These are phyloP conservation scores for Cliona cf. orientalis DNA, from an alignment of 37 sponge, comb jelly and placozoan genomes.

Conservation along the genomic window DNA sequence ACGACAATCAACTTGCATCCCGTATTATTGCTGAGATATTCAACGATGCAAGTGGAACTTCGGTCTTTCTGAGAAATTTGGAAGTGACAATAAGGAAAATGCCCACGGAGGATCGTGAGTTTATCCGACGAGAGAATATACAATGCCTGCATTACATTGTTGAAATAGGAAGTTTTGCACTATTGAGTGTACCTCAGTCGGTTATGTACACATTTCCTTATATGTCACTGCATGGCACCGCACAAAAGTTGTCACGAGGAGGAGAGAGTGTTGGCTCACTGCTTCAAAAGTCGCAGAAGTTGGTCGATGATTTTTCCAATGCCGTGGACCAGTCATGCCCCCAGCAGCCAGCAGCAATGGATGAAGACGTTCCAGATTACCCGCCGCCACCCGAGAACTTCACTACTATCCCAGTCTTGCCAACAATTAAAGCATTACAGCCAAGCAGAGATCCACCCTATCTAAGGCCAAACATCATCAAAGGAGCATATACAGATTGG, in stretches of 20 bases:
- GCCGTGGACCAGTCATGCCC: no score
- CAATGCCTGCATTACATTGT: slow-evolving; percentile 22
- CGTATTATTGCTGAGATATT: slow-evolving; percentile 31
- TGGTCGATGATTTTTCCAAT: background rate
- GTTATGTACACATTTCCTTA: slow-evolving; percentile 18
- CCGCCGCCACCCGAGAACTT: slow-evolving; percentile 43
- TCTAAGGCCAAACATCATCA: slow-evolving; percentile 52
- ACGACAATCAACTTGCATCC: slow-evolving; percentile 10
- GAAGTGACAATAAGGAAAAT: slow-evolving; percentile 27
- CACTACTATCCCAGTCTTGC: slow-evolving; percentile 38
- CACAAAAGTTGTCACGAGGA: background rate
- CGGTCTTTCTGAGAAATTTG: slow-evolving; percentile 16
- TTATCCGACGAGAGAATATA: slow-evolving; percentile 30
- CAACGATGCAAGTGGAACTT: slow-evolving; percentile 3
- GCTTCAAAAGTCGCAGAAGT: background rate
- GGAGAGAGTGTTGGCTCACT: background rate
- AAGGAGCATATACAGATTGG: slow-evolving; percentile 65
- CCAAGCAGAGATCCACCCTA: background rate
- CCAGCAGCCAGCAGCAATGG: no score
- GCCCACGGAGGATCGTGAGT: slow-evolving; percentile 12
- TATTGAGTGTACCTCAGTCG: slow-evolving; percentile 10
- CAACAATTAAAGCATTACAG: slow-evolving; percentile 28
- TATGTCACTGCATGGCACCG: background rate
- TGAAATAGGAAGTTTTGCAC: slow-evolving; percentile 40
- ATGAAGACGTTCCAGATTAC: background rate